Evolutionary conservation across 2,888 invertebrate genomes (phyloP).

Genomic region (Agrypnus murinus): DNA sequence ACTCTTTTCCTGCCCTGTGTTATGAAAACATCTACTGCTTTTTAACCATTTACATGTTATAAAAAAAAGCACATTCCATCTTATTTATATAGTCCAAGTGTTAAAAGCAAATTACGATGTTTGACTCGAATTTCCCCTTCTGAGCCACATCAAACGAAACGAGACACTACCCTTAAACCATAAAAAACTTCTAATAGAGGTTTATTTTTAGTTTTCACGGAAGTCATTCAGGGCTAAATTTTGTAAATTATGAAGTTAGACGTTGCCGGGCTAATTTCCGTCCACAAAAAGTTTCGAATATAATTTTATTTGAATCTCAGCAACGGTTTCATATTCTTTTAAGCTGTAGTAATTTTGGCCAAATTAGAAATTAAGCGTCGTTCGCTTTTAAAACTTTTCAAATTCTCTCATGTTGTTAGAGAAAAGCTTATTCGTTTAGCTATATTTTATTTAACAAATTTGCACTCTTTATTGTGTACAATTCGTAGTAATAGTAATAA

Average conservation of each 20-base stretch:
- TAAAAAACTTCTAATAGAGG: conserved; percentile 48
- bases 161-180: conserved; percentile 51
- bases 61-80: conserved; percentile 24
- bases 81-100: conserved; percentile 41
- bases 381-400: no score
- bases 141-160: conserved; percentile 55
- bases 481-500: no score
- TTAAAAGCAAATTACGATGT: conserved; percentile 56
- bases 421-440: no score
- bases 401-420: no score
- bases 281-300: conserved; percentile 7
- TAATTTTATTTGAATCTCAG: not conserved
- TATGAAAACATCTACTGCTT: conserved; percentile 8
- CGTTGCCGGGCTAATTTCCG: conserved; percentile 28
- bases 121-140: conserved; percentile 51
- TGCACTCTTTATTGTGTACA: no score
- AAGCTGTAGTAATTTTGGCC: not conserved
- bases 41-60: conserved; percentile 17
- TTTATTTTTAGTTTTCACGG: conserved; percentile 51
- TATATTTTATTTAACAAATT: no score
- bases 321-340: not conserved
- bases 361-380: not conserved
- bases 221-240: conserved; percentile 41
- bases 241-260: conserved; percentile 40
- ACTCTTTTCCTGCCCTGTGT: no score